A percentile compares a stretch with the other conserved stretches of the same genome.
phyloP scores from a whole-genome alignment of 2,797 vertebrate genomes.

The Sebastolobus alascanus region DNA sequence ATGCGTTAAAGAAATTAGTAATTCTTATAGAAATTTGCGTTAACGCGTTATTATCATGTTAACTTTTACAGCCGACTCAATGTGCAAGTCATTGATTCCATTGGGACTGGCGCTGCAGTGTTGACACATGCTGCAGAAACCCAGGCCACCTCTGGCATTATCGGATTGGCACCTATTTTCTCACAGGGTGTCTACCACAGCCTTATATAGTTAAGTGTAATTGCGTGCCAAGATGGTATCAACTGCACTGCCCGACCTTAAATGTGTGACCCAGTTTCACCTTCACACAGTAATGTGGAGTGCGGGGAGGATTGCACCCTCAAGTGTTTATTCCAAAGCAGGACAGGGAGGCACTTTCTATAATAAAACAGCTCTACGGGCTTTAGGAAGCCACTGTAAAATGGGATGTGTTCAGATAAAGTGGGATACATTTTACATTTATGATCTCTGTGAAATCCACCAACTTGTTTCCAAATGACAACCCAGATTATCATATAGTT shows the following conservation, averaged over 20 bases:
- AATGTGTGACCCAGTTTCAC: constrained; percentile 40
- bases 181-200: not conserved
- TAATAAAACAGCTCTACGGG: not conserved
- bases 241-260: constrained; percentile 39
- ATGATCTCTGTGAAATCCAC: not conserved
- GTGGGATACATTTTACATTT: not conserved
- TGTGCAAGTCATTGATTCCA: not conserved
- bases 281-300: not conserved
- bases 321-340: constrained; percentile 27
- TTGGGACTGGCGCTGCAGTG: not conserved
- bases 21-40: too few species aligned
- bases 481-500: not conserved
- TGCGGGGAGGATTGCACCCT: constrained; percentile 14
- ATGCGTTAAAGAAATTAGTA: too few species aligned
- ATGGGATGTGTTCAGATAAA: not conserved
- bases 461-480: not conserved
- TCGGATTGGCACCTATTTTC: constrained; percentile 13
- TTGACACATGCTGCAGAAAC: constrained; percentile 1
- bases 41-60: too few species aligned
- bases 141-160: constrained; percentile 43
- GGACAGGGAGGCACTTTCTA: not conserved
- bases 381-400: not conserved
- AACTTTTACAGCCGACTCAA: not conserved
- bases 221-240: constrained; percentile 55
- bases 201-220: constrained; percentile 41